Evolutionary conservation across 2,888 invertebrate species (phyloP), one percentile per base, ranked within the genome.

Genomic region (Anthophora plumipes): DNA sequence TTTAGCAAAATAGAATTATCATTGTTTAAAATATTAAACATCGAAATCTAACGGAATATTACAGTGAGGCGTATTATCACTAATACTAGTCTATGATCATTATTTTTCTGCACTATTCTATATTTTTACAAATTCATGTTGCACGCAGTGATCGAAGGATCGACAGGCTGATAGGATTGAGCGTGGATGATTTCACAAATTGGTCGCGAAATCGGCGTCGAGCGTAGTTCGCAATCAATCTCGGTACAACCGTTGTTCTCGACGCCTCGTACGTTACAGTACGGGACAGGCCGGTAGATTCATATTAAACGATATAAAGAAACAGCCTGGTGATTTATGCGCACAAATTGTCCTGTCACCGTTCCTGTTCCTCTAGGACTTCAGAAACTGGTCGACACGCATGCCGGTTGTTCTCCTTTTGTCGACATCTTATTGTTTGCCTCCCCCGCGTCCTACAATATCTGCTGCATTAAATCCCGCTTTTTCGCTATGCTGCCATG

Each of bases 231-330:
- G 87, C 88, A 88, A 91, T 91, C 91, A 90, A 90, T 91, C 91
- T 89, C 88, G 70, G 84, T 71, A 91, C 87, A 89, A 89, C 91
- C 82, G 91, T 90, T 90, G 90, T 85, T 89, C 85, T 69, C 84
- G 90, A 91, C 91, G 86, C 86, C 85, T 79, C 83, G 84, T 85
- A 78, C 77, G 84, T 84, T 81, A 81, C 73, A 70, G 59, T 52
- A 69, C 76, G 81, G 82, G 84, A 79, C 84, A 76, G 77, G 25
- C 85, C 67, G 79, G 77, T 80, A 73, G 88, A 91, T 91, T 92
- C 91, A 91, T 92, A 92, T 92, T 92, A 92, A 92, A 89, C 89
- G 92, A 92, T 91, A 92, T 91, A 91, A 92, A 92, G 92, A 92
- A 92, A 91, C 89, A 88, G 87, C 75, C 78, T 77, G 79, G 89